Evolutionary conservation across 2,888 invertebrate genomes (phyloP).

Genomic region (Esperia sulphurella): DNA sequence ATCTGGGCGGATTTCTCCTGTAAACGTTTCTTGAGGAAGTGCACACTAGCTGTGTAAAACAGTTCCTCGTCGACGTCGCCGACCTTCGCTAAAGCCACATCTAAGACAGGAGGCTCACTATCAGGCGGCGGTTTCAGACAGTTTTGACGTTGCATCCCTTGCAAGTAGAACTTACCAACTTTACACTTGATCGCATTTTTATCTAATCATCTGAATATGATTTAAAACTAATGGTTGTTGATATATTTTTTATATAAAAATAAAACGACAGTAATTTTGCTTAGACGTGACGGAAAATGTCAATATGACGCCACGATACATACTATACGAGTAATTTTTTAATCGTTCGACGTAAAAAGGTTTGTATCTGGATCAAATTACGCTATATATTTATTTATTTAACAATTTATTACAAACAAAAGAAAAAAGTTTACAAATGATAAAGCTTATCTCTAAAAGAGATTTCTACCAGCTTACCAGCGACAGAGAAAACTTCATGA

Average conservation of each 20-base stretch:
- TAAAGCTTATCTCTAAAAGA: too few species aligned
- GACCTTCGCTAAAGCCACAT: conserved; percentile 27
- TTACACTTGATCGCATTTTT: conserved; percentile 34
- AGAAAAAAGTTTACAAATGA: too few species aligned
- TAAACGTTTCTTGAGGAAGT: conserved; percentile 57
- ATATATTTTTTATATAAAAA: conserved; percentile 11
- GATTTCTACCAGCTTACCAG: too few species aligned
- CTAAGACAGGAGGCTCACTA: conserved; percentile 18
- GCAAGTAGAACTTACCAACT: conserved; percentile 18
- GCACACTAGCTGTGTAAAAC: conserved; percentile 61
- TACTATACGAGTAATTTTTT: not conserved
- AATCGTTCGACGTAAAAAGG: not conserved
- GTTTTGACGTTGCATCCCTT: conserved; percentile 46
- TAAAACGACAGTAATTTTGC: conserved; percentile 9
- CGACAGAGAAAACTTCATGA: too few species aligned
- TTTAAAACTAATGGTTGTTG: not conserved
- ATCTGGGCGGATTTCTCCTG: conserved; percentile 38
- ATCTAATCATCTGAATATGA: conserved; percentile 10
- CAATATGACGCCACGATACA: not conserved
- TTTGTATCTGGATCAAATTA: too few species aligned
- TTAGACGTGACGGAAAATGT: conserved; percentile 1
- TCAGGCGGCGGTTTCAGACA: conserved; percentile 15
- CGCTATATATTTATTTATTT: too few species aligned
- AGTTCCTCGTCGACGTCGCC: conserved; percentile 42
- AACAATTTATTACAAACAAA: too few species aligned